A percentile compares a stretch with the other conserved stretches of the same genome.
These are phyloP conservation scores for Labeo catla DNA, from an alignment of 2,113 vertebrate species.

Conservation along the genomic window DNA sequence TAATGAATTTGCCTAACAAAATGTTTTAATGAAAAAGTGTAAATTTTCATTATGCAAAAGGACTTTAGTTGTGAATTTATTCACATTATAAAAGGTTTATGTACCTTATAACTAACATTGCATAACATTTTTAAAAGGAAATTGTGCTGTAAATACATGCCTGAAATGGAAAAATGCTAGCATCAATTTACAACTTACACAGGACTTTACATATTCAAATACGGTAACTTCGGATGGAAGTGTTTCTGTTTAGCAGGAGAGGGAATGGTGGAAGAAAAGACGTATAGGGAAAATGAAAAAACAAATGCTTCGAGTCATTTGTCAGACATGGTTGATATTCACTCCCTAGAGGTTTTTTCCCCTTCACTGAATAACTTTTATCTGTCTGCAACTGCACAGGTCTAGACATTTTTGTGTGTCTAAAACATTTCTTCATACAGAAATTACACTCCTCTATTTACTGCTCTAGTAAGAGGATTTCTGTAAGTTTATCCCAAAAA, in stretches of 20 bases:
- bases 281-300: not conserved
- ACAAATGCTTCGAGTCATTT: not conserved
- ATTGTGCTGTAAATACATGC: not conserved
- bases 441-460: not conserved
- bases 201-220: not conserved
- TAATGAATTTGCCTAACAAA: not conserved
- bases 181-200: not conserved
- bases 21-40: not conserved
- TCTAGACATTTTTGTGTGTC: not conserved
- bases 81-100: not conserved
- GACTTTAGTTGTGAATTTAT: not conserved
- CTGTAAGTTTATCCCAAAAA: not conserved
- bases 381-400: not conserved
- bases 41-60: not conserved
- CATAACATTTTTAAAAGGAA: not conserved
- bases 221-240: not conserved
- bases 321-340: slow-evolving; percentile 1
- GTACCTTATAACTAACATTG: not conserved
- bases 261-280: not conserved
- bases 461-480: not conserved
- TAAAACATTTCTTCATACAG: not conserved
- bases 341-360: not conserved
- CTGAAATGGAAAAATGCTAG: not conserved
- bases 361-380: not conserved
- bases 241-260: not conserved